These are phyloP conservation scores for Odobenus rosmarus DNA, from an alignment of 2,113 vertebrate species.

Conservation along the genomic window DNA sequence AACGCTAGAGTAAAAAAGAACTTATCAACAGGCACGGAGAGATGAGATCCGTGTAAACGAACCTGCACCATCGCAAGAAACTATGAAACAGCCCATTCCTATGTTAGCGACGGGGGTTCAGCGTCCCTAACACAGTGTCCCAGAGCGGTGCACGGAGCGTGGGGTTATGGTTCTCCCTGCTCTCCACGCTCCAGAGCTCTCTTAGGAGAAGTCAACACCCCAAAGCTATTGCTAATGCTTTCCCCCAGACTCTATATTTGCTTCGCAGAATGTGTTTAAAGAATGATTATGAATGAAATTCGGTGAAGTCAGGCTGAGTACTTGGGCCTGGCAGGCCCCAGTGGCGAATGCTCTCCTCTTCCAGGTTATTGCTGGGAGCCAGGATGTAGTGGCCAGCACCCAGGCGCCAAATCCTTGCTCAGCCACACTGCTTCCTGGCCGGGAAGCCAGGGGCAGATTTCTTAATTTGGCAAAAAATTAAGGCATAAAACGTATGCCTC, in stretches of 20 bases:
- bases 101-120: no score
- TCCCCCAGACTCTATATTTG: not conserved
- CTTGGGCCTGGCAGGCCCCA: not conserved
- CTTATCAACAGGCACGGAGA: not conserved
- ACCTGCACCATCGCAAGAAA: not conserved
- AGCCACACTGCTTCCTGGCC: not conserved
- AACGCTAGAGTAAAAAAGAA: not conserved
- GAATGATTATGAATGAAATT: not conserved
- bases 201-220: not conserved
- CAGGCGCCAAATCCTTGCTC: not conserved
- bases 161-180: fast-evolving
- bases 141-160: not conserved
- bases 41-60: not conserved
- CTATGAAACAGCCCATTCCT: not conserved
- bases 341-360: no score
- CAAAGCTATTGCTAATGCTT: fast-evolving
- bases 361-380: not conserved
- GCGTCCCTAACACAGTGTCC: fast-evolving
- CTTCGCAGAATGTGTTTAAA: not conserved
- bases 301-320: not conserved
- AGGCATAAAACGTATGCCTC: not conserved
- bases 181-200: not conserved
- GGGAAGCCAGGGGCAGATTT: not conserved
- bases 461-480: not conserved
- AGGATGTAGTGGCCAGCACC: not conserved